phyloP scores from a whole-genome alignment of 2,888 invertebrate species.

The Athalia rosae region DNA sequence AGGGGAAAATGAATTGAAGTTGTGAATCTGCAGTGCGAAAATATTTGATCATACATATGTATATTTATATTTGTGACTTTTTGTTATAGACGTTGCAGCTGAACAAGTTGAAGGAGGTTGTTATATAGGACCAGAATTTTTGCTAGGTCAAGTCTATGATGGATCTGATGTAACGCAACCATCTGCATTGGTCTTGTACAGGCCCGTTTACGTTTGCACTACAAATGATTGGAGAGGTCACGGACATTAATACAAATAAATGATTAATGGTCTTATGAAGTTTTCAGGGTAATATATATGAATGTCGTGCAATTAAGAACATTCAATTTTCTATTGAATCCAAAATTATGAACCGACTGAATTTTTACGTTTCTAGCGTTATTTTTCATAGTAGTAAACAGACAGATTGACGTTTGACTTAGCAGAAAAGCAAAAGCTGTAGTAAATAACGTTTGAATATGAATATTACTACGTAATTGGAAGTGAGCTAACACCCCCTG shows the following conservation, averaged over 20 bases:
- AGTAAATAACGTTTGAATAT: conserved; percentile 1
- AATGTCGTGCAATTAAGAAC: conserved; percentile 26
- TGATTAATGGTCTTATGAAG: conserved; percentile 13
- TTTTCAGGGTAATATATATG: conserved; percentile 43
- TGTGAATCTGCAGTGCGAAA: not conserved
- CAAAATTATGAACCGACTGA: conserved; percentile 37
- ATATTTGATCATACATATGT: not conserved
- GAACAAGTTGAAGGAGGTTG: conserved; percentile 86
- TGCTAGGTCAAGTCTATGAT: conserved; percentile 86
- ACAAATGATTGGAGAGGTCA: conserved; percentile 58
- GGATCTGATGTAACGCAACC: conserved; percentile 74
- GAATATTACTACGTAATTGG: conserved; percentile 17
- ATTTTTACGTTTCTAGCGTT: conserved; percentile 38
- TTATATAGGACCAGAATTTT: conserved; percentile 86
- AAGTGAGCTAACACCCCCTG: not conserved
- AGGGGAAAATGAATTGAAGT: not conserved
- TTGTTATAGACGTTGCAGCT: conserved; percentile 79
- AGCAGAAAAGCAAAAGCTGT: conserved; percentile 8
- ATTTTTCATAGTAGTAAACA: conserved; percentile 20
- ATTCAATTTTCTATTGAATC: conserved; percentile 24
- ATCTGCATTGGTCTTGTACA: conserved; percentile 78
- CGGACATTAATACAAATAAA: conserved; percentile 50
- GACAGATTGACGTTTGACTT: conserved; percentile 36
- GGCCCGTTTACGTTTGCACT: conserved; percentile 79
- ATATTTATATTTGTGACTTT: not conserved